Conservation (phyloP, 2,797 vertebrate genomes). For the Acipenser transmontanus region DNA sequence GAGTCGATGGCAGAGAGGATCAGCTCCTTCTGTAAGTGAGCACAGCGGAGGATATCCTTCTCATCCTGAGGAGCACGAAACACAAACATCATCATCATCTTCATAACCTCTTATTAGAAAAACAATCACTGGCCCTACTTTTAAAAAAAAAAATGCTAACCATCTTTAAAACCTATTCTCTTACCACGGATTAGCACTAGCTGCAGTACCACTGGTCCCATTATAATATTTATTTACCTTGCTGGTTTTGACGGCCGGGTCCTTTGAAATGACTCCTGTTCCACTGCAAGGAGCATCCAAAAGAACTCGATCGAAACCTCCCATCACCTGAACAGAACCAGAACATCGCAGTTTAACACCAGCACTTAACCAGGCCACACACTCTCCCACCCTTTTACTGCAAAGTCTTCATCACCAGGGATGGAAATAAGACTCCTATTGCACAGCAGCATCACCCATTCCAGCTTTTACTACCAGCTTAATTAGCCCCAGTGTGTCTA, state of each 20-base stretch:
- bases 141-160: too few relatives aligned
- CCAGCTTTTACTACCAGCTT: too few relatives aligned
- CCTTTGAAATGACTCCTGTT: slow-evolving; percentile 92
- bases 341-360: slow-evolving; percentile 6
- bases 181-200: too few relatives aligned
- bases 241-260: slow-evolving; percentile 90
- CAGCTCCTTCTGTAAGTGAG: slow-evolving; percentile 92
- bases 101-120: not conserved
- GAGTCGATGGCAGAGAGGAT: slow-evolving; percentile 90
- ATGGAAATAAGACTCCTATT: too few relatives aligned
- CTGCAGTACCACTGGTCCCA: too few relatives aligned
- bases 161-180: too few relatives aligned
- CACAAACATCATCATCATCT: too few relatives aligned
- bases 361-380: not conserved
- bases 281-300: slow-evolving; percentile 96
- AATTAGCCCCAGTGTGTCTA: too few relatives aligned
- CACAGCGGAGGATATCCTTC: slow-evolving; percentile 77
- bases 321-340: slow-evolving; percentile 68
- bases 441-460: too few relatives aligned
- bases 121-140: not conserved
- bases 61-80: slow-evolving; percentile 62
- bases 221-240: slow-evolving; percentile 53
- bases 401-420: too few relatives aligned
- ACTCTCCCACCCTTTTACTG: not conserved
- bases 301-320: slow-evolving; percentile 89